These are phyloP conservation scores for Silurus lanzhouensis DNA, from an alignment of 2,797 vertebrate genomes.

Conservation along the genomic window DNA sequence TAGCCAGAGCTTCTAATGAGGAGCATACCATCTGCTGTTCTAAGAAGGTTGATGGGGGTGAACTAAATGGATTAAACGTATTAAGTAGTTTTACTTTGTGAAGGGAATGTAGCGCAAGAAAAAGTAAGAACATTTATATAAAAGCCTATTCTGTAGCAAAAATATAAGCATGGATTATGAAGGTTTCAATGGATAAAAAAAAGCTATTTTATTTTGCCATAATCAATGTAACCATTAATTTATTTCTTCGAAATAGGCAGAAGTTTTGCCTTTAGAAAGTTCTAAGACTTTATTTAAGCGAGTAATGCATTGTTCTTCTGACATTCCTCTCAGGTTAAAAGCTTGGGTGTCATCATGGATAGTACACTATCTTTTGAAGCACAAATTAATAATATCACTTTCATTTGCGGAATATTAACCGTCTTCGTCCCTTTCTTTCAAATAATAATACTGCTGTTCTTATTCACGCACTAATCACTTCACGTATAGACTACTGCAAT, in stretches of 20 bases:
- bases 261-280: not conserved
- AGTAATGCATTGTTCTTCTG: not conserved
- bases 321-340: too few species aligned
- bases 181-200: not conserved
- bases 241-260: not conserved
- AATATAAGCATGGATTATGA: not conserved
- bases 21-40: constrained; percentile 28
- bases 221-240: not conserved
- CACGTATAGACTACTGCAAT: too few species aligned
- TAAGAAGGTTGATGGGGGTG: not conserved
- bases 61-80: not conserved
- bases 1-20: constrained; percentile 45
- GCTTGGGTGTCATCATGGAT: too few species aligned
- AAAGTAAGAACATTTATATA: not conserved
- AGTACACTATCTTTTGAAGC: too few species aligned
- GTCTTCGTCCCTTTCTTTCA: too few species aligned
- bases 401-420: too few species aligned
- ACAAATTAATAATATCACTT: too few species aligned
- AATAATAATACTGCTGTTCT: too few species aligned
- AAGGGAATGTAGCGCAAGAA: too few species aligned
- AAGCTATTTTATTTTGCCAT: not conserved
- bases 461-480: too few species aligned
- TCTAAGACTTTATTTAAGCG: not conserved
- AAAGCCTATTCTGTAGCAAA: not conserved
- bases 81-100: not conserved